Evolutionary conservation across 2,113 vertebrate species (phyloP).

Genomic region (Thryonomys swinderianus): DNA sequence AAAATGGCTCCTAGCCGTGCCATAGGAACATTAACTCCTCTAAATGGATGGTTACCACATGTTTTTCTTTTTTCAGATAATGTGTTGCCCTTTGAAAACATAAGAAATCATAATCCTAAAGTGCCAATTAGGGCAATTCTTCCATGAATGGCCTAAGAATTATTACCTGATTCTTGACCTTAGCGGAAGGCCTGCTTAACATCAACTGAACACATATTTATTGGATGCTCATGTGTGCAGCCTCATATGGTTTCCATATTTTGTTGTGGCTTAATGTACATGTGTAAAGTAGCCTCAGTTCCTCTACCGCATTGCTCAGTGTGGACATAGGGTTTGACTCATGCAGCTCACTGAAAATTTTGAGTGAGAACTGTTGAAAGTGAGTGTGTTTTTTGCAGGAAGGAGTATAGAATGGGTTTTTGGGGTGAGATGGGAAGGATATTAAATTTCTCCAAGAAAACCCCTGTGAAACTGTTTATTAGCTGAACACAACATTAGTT

Average conservation of each 20-base stretch:
- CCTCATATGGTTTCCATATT: slow-evolving; percentile 18
- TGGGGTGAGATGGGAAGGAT: not conserved
- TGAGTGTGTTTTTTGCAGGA: not conserved
- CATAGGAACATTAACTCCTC: not conserved
- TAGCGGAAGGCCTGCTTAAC: not conserved
- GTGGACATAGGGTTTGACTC: not conserved
- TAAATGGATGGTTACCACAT: not conserved
- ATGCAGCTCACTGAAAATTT: not conserved
- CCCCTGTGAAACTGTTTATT: not conserved
- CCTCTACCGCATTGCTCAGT: not conserved
- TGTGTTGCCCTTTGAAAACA: slow-evolving; percentile 12
- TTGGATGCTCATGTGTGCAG: not conserved
- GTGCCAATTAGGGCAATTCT: slow-evolving; percentile 29
- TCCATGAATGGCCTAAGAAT: slow-evolving; percentile 28
- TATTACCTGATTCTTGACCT: not conserved
- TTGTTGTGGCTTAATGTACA: not conserved
- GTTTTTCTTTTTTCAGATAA: slow-evolving; percentile 60
- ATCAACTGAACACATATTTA: slow-evolving; percentile 21
- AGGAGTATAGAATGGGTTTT: not conserved
- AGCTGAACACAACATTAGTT: not conserved
- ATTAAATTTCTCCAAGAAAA: slow-evolving; percentile 16
- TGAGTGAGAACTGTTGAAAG: not conserved
- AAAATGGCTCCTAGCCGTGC: not conserved
- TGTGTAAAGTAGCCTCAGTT: slow-evolving; percentile 47
- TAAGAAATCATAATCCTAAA: slow-evolving; percentile 4